Base-by-base conservation (phyloP, 2,113 vertebrate genomes). In the Pachyramphus minor region DNA sequence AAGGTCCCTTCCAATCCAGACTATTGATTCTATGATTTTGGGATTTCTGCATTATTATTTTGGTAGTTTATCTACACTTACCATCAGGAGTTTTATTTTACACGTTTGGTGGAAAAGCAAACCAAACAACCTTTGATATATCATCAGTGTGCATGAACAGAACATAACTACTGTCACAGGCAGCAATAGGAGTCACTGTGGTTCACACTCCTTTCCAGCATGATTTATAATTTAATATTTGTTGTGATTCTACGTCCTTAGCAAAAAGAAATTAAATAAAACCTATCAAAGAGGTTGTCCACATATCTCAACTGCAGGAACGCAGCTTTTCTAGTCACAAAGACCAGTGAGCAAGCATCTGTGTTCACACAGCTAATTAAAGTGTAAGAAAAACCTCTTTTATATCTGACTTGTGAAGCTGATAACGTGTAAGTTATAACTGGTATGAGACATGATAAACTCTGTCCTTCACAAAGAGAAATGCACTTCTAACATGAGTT, bases 381-480 rank as follows among this genome's bases (percentile, higher is more conserved):
- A 95, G 64, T 6, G 23, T 28, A 95, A 88, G 88, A 83, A 96
- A 93, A 83, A 50, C 25, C 18, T 75, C 74, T 91, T 73, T 63
- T 78, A 22, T 83, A 95, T 75, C 91, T 92, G 77, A 80, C 91
- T 94, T 39, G 84, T 0, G 0, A 89, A 95, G 95, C 11, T 84
- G 95, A 88, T 97, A 97, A 92, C 76, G 6, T 5, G 35, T 86
- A 97, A 96, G 91, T 96, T 96, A 87, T 86, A 95, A 96, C 92
- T 89, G 94, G 95, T 42, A 83, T 24, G 75, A 91, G 91, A 91
- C 83, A 82, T 39, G 89, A 96, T 88, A 95, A 97, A 96, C 97
- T 86, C 94, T 96, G 90, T 90, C 93, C 93, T 96, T 95, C 90
- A 82, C 44, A 87, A 77, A 88, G n/a, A 71, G 78, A 91, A 97